Evolutionary conservation across 2,113 vertebrate genomes (phyloP), one percentile per base, ranked within the genome.

Genomic region (Dipodomys merriami): DNA sequence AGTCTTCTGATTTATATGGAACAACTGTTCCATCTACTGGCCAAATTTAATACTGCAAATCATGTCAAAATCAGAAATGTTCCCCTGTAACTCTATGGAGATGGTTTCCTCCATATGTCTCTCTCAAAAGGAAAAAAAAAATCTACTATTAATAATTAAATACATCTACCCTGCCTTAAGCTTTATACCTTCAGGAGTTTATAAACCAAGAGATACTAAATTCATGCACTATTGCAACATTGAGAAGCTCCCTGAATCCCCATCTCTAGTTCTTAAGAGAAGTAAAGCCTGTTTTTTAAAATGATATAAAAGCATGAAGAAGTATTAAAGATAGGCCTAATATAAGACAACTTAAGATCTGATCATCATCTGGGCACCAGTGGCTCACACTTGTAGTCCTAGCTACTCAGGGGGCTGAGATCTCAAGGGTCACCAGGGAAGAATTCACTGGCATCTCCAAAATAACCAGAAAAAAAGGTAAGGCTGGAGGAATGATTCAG

Each of bases 1-100:
- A 77, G 11, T 30, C 7, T 39, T 72, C 81, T 81, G 44, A 53
- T 77, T 82, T 96, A 77, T 0, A 0, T 95, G 96, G 94, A 97
- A 96, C 98, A 97, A 97, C 3, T 96, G 88, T 95, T 69, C 98
- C 98, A 98, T 93, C 98, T 98, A 97, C 91, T 95, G 98, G 97
- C 35, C 71, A 18, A 39, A 95, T 68, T 57, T 79, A 94, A 93
- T n/a, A 65, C 74, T 96, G 95, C 97, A 95, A 76, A 87, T 78
- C 67, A 65, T 39, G 64, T 60, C 71, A 23, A 74, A 95, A 82
- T 92, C 88, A 95, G 95, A 95, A 95, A 80, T 73, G 15, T 30
- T 86, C 46, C 53, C 78, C 12, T 6, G 3, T 80, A 91, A 92
- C 23, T 94, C 94, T 96, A 53, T 29, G 53, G 35, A 91, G n/a